Evolutionary conservation across 2,113 vertebrate species (phyloP).

Genomic region (Trogon melanurus): DNA sequence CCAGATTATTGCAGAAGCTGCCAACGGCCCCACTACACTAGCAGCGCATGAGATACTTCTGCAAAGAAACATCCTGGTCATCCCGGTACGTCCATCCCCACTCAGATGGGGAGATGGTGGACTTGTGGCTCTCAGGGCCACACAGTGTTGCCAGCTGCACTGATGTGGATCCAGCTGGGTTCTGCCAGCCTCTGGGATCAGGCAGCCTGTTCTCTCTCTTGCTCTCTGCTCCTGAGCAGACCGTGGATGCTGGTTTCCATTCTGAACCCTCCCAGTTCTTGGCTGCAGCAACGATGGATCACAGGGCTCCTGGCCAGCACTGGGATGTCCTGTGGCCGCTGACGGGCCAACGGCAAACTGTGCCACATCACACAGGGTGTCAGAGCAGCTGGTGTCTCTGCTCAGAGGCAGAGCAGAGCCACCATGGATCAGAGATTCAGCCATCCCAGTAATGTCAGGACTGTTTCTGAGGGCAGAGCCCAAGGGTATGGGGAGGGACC

Average conservation of each 20-base stretch:
- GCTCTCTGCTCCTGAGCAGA: neutral
- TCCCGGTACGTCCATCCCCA: constrained; percentile 76
- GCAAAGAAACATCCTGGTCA: constrained; percentile 90
- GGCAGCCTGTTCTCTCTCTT: neutral
- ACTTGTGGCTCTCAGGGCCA: fast-evolving
- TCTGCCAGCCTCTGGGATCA: neutral
- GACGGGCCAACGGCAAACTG: neutral
- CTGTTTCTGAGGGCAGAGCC: neutral
- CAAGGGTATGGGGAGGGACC: neutral
- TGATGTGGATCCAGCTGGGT: neutral
- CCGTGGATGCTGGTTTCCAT: neutral
- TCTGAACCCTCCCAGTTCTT: neutral
- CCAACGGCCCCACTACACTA: constrained; percentile 88
- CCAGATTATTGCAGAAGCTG: constrained; percentile 90
- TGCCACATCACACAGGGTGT: neutral
- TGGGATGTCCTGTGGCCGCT: fast-evolving
- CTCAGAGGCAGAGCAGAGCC: neutral
- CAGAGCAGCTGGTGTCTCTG: neutral
- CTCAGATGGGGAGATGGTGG: fast-evolving
- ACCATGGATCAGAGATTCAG: neutral
- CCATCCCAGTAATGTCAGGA: neutral
- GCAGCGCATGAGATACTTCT: constrained; percentile 88
- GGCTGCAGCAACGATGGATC: neutral
- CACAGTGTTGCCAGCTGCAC: neutral
- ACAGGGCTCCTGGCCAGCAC: neutral